phyloP scores from a whole-genome alignment of 2,797 vertebrate genomes.

The Lindbergichthys nudifrons region DNA sequence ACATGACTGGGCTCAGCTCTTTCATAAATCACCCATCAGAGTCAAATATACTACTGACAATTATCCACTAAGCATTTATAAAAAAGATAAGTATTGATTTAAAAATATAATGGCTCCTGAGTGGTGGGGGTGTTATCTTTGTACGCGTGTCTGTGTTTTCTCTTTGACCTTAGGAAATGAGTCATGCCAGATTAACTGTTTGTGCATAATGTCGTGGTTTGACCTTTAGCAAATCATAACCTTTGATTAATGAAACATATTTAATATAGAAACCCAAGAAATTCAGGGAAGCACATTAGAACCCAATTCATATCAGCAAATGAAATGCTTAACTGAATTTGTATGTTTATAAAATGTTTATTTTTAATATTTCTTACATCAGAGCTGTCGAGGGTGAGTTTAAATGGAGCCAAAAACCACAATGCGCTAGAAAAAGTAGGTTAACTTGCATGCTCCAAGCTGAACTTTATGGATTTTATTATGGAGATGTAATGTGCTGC shows the following conservation, averaged over 20 bases:
- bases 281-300: background rate
- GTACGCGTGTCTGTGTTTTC: conserved; percentile 29
- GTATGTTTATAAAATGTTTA: too few relatives aligned
- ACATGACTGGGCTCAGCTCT: conserved; percentile 31
- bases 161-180: conserved; percentile 30
- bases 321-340: background rate
- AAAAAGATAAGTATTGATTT: conserved; percentile 60
- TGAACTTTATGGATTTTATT: background rate
- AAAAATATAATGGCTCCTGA: conserved; percentile 13
- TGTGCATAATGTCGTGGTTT: conserved; percentile 21
- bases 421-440: background rate
- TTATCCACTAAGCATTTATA: conserved; percentile 30
- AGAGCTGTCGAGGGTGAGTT: background rate
- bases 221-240: conserved; percentile 65
- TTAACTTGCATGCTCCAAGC: background rate
- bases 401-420: background rate
- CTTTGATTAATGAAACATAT: conserved; percentile 27
- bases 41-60: conserved; percentile 47
- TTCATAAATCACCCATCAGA: conserved; percentile 61
- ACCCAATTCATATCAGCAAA: background rate
- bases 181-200: conserved; percentile 25
- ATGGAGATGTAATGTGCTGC: background rate
- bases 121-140: background rate
- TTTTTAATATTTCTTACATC: background rate
- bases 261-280: conserved; percentile 13